These are phyloP conservation scores for Zeugodacus cucurbitae DNA, from an alignment of 1,140 invertebrate species.

Conservation along the genomic window DNA sequence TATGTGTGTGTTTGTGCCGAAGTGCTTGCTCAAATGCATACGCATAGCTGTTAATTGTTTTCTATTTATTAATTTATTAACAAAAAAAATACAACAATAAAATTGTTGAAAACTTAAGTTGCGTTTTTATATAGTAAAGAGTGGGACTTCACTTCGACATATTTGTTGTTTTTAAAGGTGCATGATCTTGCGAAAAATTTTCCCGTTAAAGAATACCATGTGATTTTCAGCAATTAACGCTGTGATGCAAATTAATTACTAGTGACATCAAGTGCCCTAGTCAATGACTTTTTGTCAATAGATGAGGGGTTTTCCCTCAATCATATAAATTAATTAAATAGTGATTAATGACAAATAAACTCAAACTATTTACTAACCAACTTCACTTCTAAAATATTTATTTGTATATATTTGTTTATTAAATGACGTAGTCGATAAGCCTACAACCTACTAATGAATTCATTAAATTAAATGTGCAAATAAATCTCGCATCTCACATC, in stretches of 20 bases:
- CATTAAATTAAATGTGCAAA: not conserved
- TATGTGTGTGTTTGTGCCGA: not conserved
- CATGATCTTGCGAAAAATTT: not conserved
- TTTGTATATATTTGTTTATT: not conserved
- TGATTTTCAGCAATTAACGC: not conserved
- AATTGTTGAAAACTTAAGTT: not conserved
- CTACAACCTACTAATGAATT: not conserved
- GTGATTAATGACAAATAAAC: not conserved
- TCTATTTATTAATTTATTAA: constrained; percentile 3
- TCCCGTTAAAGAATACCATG: not conserved
- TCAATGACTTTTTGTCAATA: not conserved
- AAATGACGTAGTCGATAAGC: not conserved
- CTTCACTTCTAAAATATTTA: not conserved
- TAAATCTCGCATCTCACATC: not conserved
- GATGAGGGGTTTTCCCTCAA: not conserved
- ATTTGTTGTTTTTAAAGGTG: not conserved
- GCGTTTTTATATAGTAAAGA: not conserved
- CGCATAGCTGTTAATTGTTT: not conserved
- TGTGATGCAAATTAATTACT: not conserved
- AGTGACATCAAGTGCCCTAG: not conserved
- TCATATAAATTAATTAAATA: not conserved
- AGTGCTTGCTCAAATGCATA: not conserved
- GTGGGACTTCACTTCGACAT: not conserved
- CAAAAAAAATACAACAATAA: not conserved
- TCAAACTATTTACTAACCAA: not conserved